Conservation (phyloP, 35 echinoderm and acorn worm species). For the Eucidaris tribuloides region DNA sequence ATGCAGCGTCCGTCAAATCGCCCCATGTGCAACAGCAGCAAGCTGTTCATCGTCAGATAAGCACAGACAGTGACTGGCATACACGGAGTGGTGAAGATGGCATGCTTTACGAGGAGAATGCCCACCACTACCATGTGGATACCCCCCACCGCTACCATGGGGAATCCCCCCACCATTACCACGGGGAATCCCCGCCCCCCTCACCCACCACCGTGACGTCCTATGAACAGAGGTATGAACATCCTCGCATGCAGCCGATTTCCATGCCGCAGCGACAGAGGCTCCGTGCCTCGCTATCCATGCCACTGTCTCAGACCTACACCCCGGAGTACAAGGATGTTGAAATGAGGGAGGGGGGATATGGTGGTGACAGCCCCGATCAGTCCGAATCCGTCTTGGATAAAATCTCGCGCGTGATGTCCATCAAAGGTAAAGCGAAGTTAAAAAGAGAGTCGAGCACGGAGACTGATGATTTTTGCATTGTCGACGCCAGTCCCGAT, state of each 20-base stretch:
- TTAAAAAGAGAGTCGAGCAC: conserved; percentile 22
- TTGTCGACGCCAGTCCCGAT: neutral
- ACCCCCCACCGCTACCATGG: too few species aligned
- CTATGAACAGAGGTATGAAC: neutral
- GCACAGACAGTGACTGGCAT: neutral
- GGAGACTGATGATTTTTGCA: conserved; percentile 3
- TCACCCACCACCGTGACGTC: neutral
- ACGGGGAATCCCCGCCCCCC: neutral
- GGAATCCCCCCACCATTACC: too few species aligned
- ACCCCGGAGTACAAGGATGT: conserved; percentile 32
- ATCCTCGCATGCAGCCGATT: neutral
- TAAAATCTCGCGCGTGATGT: conserved; percentile 45
- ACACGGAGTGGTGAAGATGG: neutral
- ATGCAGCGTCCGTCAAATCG: conserved; percentile 30
- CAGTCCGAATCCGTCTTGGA: conserved; percentile 39
- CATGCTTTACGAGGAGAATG: neutral
- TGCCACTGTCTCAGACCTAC: neutral
- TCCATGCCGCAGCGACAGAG: neutral
- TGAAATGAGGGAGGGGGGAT: conserved; percentile 36
- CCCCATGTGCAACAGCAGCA: neutral
- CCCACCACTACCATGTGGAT: too few species aligned
- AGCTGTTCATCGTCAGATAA: neutral
- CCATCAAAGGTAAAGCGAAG: conserved; percentile 48
- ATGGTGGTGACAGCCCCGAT: neutral
- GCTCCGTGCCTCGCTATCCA: neutral